Evolutionary conservation across 2,797 vertebrate genomes (phyloP), one percentile per base, ranked within the genome.

Genomic region (Anguilla obscura): DNA sequence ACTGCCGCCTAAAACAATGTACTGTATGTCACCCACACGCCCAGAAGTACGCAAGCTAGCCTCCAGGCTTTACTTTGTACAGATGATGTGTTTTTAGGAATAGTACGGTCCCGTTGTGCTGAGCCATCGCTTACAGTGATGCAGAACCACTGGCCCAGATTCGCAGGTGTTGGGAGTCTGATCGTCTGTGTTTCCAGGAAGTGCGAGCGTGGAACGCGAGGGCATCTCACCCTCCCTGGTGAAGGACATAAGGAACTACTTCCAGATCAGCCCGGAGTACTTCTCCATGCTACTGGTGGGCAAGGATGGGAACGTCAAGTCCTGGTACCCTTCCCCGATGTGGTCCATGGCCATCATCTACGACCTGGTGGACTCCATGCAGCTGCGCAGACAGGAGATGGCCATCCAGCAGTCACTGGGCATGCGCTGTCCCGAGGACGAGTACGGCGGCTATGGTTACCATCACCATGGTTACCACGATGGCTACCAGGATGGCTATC

Each of bases 271-370:
- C 89, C 95, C 96, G 0, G 97, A 97, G 89, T 97, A 97, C 91
- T 98, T 98, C 94, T 97, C 97, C 88, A 98, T 98, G 97, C 96
- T 98, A 82, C 95, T 98, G n/a, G 97, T 98, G 90, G 97, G 97
- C 85, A 98, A 98, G 93, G 97, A 98, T 9, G 97, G 97, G 76
- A 98, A 97, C 0, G 97, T 98, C 66, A 98, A 98, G 90, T 98
- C 97, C 86, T 98, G 97, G 97, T 98, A 98, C 89, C 97, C 97
- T 84, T 97, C 97, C 30, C 97, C 97, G 0, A 97, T 97, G 97
- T 98, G 97, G 97, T 97, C 97, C 21, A 97, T 98, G 97, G 96
- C 96, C 0, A 96, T 96, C 9, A 96, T 97, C 69, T 98, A 97
- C 0, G 96, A 98, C 89, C 94, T 98, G 92, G 96, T 98, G 4